Base-by-base conservation (phyloP, 2,113 vertebrate genomes). In the Brachypteracias leptosomus region DNA sequence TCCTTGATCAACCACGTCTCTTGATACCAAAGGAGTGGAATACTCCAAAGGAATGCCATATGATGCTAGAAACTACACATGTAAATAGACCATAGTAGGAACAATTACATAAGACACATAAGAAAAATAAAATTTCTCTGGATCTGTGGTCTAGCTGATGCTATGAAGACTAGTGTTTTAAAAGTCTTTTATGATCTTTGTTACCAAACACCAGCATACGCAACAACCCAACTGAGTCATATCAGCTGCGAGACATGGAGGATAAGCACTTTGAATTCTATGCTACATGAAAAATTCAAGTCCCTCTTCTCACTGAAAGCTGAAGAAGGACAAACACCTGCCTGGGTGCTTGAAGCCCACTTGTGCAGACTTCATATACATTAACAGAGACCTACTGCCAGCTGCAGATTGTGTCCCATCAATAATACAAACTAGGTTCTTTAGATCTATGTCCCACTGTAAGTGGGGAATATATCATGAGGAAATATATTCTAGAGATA, bases 311-410 rank as follows among this genome's bases (percentile, higher is more conserved):
- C 63, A 47, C 10, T 13, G 13, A 72, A 19, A 76, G 15, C 36
- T 72, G 26, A 63, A 68, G 42, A 18, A 90, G 38, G 42, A 67
- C 44, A 88, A 76, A 68, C 25, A 62, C 7, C 31, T 51, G 16
- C 1, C 1, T 1, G 7, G 55, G n/a, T 0, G 1, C 59, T 18
- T 58, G 57, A 65, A 79, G 35, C 1, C 21, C 40, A 55, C 31
- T 68, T 36, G 9, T 40, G 24, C 22, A 19, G 21, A 46, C 59
- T 77, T 77, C 13, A 38, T 28, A 26, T 3, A 18, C 26, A 40
- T 19, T 35, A 42, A 33, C 16, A 42, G n/a, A 85, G 40, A 86
- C 6, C 38, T 46, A 51, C 35, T 81, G n/a, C 44, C 63, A 85
- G 55, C 12, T 61, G 35, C 33, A 55, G 16, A 35, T 63, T 72